phyloP scores from a whole-genome alignment of 2,113 vertebrate species.

The Zosterops japonicus region DNA sequence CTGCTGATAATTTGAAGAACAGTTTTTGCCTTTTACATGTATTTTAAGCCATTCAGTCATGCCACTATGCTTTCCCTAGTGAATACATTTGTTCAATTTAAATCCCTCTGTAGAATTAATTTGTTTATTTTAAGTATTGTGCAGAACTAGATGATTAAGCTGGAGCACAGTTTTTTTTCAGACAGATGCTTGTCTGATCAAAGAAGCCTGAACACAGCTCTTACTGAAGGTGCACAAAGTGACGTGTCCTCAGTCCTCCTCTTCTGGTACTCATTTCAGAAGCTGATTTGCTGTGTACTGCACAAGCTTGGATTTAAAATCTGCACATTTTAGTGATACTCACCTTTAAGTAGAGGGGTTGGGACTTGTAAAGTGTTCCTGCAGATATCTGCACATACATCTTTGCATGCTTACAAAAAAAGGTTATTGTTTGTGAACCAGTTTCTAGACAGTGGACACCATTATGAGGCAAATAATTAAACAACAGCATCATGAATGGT shows the following conservation, averaged over 20 bases:
- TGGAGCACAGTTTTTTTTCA: slow-evolving; percentile 10
- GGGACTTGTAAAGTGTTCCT: neutral
- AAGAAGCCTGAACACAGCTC: neutral
- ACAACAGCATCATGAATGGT: neutral
- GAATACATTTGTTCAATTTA: slow-evolving; percentile 25
- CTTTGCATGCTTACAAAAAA: neutral
- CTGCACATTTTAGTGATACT: neutral
- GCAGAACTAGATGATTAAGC: neutral
- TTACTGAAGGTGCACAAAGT: neutral
- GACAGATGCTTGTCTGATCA: neutral
- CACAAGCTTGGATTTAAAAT: neutral
- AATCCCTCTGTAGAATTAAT: slow-evolving; percentile 19
- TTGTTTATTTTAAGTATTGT: slow-evolving; percentile 21
- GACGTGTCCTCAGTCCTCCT: neutral
- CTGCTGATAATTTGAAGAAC: neutral
- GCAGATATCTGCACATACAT: neutral
- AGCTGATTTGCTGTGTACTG: neutral
- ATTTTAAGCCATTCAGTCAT: slow-evolving; percentile 24
- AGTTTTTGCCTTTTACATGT: neutral
- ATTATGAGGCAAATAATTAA: slow-evolving; percentile 15
- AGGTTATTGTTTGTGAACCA: neutral
- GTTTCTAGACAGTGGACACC: neutral
- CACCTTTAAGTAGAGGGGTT: neutral
- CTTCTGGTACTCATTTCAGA: neutral
- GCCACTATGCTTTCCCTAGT: neutral